These are phyloP conservation scores for Girardinus metallicus DNA, from an alignment of 2,797 vertebrate genomes.

Conservation along the genomic window DNA sequence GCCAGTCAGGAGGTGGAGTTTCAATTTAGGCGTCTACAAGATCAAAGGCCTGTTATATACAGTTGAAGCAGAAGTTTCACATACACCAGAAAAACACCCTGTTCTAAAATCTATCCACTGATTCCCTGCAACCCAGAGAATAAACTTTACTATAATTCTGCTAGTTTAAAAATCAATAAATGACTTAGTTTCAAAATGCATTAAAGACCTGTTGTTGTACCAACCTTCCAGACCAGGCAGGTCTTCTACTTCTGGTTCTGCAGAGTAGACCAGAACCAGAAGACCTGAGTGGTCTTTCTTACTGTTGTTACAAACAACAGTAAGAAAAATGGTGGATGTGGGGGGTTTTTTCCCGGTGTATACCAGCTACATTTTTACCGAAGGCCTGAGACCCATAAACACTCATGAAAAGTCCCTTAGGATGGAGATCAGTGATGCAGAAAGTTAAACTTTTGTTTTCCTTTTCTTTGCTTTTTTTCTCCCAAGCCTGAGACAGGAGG, in stretches of 20 bases:
- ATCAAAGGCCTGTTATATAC: slow-evolving; percentile 6
- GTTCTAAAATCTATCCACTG: no score
- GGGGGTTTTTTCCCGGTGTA: neutral
- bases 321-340: neutral
- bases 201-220: no score
- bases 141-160: no score
- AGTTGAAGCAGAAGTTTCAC: neutral
- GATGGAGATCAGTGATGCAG: slow-evolving; percentile 34
- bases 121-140: no score
- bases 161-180: no score
- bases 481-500: slow-evolving; percentile 8
- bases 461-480: slow-evolving; percentile 24
- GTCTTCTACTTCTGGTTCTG: no score
- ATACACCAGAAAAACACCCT: no score
- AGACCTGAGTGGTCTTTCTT: no score
- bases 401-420: slow-evolving; percentile 15
- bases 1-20: slow-evolving; percentile 6
- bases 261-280: no score
- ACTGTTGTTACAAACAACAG: neutral
- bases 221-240: no score
- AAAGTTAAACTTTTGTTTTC: slow-evolving; percentile 59
- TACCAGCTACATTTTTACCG: neutral
- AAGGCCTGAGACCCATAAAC: slow-evolving; percentile 27
- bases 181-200: no score
- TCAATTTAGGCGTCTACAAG: slow-evolving; percentile 10